Percentiles rank a stretch among this genome's conserved stretches.
These are phyloP conservation scores for Heterotis niloticus DNA, from an alignment of 2,113 vertebrate species.

Conservation along the genomic window DNA sequence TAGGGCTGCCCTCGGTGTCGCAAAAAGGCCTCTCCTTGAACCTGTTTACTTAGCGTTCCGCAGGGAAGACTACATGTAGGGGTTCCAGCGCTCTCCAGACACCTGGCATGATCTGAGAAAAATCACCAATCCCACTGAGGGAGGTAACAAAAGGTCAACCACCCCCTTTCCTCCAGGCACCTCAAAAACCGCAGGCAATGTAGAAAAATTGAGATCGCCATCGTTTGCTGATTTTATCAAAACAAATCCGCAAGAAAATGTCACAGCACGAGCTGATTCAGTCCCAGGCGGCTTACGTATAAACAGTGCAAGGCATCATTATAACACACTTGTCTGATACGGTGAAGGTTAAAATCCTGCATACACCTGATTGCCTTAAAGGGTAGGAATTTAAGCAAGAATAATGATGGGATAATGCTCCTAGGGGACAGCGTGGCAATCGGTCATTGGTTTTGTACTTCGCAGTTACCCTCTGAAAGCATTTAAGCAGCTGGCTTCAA, in stretches of 20 bases:
- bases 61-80: conserved; percentile 42
- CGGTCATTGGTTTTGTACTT: neutral
- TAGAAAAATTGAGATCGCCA: neutral
- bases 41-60: conserved; percentile 52
- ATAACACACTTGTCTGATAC: conserved; percentile 23
- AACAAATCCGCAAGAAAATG: conserved; percentile 7
- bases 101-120: conserved; percentile 41
- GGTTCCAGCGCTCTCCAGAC: conserved; percentile 28
- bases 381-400: neutral
- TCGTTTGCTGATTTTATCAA: neutral
- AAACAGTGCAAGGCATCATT: conserved; percentile 16
- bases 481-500: neutral
- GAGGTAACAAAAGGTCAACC: conserved; percentile 41
- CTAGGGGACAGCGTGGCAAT: neutral
- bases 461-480: neutral
- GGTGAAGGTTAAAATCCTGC: neutral
- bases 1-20: conserved; percentile 26
- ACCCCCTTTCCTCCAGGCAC: conserved; percentile 12
- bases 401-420: neutral
- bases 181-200: neutral
- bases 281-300: conserved; percentile 15
- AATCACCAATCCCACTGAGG: conserved; percentile 40
- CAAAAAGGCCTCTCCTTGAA: conserved; percentile 10
- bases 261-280: conserved; percentile 22
- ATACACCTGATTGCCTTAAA: neutral